Percentiles rank a stretch among this genome's conserved stretches.
Conservation (phyloP, 2,797 vertebrate genomes). For the Triplophysa yarkandensis region DNA sequence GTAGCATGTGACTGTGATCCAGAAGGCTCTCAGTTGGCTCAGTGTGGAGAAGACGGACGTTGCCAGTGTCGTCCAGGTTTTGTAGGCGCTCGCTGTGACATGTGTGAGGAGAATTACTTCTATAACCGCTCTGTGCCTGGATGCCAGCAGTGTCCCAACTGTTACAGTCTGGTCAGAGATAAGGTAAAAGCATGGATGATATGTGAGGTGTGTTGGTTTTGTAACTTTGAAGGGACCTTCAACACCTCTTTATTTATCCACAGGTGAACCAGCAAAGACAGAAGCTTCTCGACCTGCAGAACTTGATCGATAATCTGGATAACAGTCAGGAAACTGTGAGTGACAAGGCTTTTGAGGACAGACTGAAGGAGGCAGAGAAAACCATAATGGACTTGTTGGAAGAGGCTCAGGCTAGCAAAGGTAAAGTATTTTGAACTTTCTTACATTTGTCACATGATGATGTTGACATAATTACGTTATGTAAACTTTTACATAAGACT, state of each 20-base stretch:
- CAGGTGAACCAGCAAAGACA: slow-evolving; percentile 92
- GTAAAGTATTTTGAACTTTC: slow-evolving; percentile 63
- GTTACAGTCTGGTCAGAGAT: slow-evolving; percentile 91
- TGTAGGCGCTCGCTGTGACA: slow-evolving; percentile 89
- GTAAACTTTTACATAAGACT: too few species aligned
- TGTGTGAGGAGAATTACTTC: slow-evolving; percentile 98
- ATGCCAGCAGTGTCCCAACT: slow-evolving; percentile 95
- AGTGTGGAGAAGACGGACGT: slow-evolving; percentile 85
- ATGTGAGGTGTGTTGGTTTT: neutral
- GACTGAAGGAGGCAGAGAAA: slow-evolving; percentile 88
- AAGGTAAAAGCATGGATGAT: slow-evolving; percentile 76
- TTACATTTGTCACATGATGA: too few species aligned
- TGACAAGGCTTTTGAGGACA: slow-evolving; percentile 90
- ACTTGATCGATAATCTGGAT: slow-evolving; percentile 86
- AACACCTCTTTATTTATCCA: neutral
- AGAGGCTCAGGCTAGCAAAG: slow-evolving; percentile 91
- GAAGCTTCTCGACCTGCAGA: slow-evolving; percentile 89
- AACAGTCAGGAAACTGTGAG: slow-evolving; percentile 83
- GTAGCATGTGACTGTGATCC: slow-evolving; percentile 94
- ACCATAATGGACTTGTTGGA: slow-evolving; percentile 86
- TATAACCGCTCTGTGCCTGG: slow-evolving; percentile 91
- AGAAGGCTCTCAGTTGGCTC: slow-evolving; percentile 84
- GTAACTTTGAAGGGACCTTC: neutral
- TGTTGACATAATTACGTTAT: too few species aligned
- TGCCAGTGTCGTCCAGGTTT: slow-evolving; percentile 91